phyloP scores from a whole-genome alignment of 2,113 vertebrate genomes.

The Trogon surrucura region DNA sequence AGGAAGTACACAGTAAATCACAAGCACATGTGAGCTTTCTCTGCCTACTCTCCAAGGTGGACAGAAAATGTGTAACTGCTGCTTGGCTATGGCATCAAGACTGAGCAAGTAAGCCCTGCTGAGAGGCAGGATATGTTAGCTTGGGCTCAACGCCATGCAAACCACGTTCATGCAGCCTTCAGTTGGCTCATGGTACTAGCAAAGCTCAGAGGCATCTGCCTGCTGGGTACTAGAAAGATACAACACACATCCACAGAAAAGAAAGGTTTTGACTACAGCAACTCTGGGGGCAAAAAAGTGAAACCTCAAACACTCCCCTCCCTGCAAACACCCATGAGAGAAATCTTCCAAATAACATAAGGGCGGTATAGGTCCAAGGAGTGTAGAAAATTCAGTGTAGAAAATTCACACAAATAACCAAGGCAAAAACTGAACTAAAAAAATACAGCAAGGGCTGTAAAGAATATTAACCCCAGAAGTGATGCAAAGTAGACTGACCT shows the following conservation, averaged over 20 bases:
- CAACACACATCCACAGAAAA: neutral
- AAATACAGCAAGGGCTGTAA: neutral
- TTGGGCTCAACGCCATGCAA: neutral
- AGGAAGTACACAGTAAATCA: neutral
- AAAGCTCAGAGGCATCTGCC: slow-evolving; percentile 6
- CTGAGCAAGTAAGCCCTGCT: neutral
- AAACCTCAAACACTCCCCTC: neutral
- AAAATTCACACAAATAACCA: neutral
- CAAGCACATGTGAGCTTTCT: neutral
- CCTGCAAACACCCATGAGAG: neutral
- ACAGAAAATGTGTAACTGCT: neutral
- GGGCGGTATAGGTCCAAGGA: neutral
- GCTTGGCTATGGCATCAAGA: neutral
- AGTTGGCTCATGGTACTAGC: neutral
- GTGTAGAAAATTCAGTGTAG: neutral
- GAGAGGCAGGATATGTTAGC: slow-evolving; percentile 22
- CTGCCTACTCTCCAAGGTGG: neutral
- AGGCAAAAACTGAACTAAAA: neutral
- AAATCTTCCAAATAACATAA: neutral
- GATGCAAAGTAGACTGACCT: neutral
- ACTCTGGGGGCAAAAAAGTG: neutral
- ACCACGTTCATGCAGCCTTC: neutral
- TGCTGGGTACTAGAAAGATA: neutral
- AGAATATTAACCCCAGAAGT: neutral
- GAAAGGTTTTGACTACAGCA: neutral